Evolutionary conservation across 1,140 invertebrate species (phyloP).

Genomic region (Sitobion miscanthi): DNA sequence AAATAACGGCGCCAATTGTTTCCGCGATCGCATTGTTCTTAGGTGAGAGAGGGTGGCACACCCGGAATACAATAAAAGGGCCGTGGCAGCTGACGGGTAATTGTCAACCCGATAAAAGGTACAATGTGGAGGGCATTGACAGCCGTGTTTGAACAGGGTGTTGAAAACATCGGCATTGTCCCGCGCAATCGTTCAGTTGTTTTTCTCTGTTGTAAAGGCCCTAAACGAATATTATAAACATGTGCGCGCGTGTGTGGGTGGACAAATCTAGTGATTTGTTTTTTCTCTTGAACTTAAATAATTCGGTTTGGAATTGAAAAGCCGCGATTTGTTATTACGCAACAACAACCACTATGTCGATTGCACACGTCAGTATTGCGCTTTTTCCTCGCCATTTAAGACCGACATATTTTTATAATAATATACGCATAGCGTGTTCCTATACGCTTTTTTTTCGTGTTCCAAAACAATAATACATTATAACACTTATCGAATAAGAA

Average conservation of each 20-base stretch:
- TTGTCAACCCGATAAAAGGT: slow-evolving; percentile 46
- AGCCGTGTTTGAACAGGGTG: slow-evolving; percentile 49
- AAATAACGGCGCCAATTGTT: slow-evolving; percentile 36
- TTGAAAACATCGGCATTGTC: slow-evolving; percentile 36
- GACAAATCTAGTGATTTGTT: neutral
- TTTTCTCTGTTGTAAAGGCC: neutral
- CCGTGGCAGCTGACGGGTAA: slow-evolving; percentile 46
- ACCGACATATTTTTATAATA: neutral
- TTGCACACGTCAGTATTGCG: neutral
- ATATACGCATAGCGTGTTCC: neutral
- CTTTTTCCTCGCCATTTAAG: neutral
- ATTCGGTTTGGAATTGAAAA: neutral
- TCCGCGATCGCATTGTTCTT: slow-evolving; percentile 36
- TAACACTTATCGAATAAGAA: too few relatives aligned
- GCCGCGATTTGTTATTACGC: neutral
- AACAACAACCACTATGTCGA: too few relatives aligned
- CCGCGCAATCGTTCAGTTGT: slow-evolving; percentile 28
- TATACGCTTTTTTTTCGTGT: neutral
- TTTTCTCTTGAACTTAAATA: neutral
- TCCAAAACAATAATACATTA: neutral
- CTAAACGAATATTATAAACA: neutral
- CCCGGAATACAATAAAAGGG: slow-evolving; percentile 33
- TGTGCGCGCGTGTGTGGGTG: neutral
- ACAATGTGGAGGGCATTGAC: neutral
- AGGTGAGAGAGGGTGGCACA: slow-evolving; percentile 5